phyloP scores from a whole-genome alignment of 2,888 invertebrate genomes.

The Lasioglossum marginatum region DNA sequence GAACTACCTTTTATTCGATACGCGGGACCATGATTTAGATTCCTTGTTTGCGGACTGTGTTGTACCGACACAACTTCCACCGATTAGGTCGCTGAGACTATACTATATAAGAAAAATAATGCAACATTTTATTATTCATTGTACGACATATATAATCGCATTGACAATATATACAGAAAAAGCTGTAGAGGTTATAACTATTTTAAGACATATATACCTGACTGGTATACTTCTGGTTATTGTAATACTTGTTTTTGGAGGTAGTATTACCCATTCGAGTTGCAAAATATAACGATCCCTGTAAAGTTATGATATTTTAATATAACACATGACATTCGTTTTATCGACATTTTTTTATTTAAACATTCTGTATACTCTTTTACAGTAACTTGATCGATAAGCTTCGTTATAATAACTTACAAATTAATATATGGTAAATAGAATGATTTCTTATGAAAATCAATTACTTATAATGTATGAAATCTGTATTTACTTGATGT shows the following conservation, averaged over 20 bases:
- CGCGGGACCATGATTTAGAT: conserved; percentile 87
- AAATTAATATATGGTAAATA: neutral
- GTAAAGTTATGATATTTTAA: conserved; percentile 6
- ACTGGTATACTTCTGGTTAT: conserved; percentile 77
- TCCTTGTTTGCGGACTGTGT: conserved; percentile 70
- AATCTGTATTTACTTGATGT: neutral
- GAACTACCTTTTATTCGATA: conserved; percentile 87
- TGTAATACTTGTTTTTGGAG: conserved; percentile 73
- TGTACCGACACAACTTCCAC: conserved; percentile 73
- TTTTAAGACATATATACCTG: conserved; percentile 73
- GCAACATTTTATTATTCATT: neutral
- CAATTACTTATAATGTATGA: neutral
- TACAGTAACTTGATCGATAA: neutral
- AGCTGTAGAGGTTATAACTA: conserved; percentile 69
- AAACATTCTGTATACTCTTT: neutral
- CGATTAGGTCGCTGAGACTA: conserved; percentile 77
- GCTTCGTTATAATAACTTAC: neutral
- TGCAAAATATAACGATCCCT: conserved; percentile 15
- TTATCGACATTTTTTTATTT: conserved; percentile 17
- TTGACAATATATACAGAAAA: conserved; percentile 11
- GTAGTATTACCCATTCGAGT: conserved; percentile 81
- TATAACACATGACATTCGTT: conserved; percentile 13
- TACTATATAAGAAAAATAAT: conserved; percentile 70
- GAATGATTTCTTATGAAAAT: conserved; percentile 20
- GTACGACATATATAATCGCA: neutral